phyloP scores from a whole-genome alignment of 1,140 invertebrate species.

The Heliconius hewitsoni region DNA sequence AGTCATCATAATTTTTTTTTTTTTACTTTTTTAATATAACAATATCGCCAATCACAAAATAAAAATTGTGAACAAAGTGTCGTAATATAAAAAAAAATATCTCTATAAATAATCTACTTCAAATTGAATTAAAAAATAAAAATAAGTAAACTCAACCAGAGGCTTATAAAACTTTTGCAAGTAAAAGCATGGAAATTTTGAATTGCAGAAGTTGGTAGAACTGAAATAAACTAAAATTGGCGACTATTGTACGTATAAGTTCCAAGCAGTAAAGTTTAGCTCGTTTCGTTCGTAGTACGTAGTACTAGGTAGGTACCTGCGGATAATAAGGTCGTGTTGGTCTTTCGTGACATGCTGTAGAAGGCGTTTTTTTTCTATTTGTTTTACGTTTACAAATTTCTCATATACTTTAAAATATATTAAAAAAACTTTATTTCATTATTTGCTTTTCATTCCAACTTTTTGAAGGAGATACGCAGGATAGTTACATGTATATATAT shows the following conservation, averaged over 20 bases:
- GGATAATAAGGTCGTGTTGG: conserved; percentile 4
- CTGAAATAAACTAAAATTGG: conserved; percentile 23
- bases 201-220: conserved; percentile 9
- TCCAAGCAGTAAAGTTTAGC: conserved; percentile 24
- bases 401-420: too few species aligned
- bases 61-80: not conserved
- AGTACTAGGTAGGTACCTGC: conserved; percentile 3
- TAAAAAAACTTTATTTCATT: too few species aligned
- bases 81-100: not conserved
- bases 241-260: conserved; percentile 26
- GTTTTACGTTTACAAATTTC: not conserved
- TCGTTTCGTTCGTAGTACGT: conserved; percentile 9
- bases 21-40: too few species aligned
- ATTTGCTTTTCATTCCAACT: not conserved
- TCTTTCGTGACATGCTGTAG: conserved; percentile 14
- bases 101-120: not conserved
- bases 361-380: not conserved
- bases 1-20: too few species aligned
- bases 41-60: too few species aligned
- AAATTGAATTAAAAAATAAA: not conserved
- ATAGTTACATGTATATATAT: not conserved
- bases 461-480: not conserved
- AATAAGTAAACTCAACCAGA: not conserved
- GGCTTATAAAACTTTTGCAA: conserved; percentile 5
- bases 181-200: conserved; percentile 4